Percentiles rank a stretch among this genome's conserved stretches.
Evolutionary conservation across 2,113 vertebrate genomes (phyloP).

Genomic region (Sterrhoptilus dennistouni): DNA sequence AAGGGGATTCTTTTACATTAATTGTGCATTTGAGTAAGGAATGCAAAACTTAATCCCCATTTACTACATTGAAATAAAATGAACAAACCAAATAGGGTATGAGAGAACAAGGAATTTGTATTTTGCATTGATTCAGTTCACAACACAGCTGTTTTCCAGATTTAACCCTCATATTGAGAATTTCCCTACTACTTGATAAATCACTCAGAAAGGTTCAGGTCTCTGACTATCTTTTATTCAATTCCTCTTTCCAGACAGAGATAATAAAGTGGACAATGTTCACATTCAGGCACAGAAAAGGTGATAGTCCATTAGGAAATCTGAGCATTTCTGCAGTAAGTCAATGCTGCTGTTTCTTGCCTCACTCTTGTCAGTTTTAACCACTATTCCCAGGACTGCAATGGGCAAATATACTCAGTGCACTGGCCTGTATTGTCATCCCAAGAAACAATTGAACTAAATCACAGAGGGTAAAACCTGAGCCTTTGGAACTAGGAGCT

Average conservation of each 20-base stretch:
- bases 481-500: neutral
- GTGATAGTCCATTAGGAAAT: neutral
- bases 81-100: neutral
- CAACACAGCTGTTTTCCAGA: constrained; percentile 47
- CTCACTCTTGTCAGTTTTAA: neutral
- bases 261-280: neutral
- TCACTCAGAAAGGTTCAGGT: neutral
- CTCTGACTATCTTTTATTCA: neutral
- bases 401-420: neutral
- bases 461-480: neutral
- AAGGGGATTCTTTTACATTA: neutral
- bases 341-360: neutral
- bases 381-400: neutral
- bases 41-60: neutral
- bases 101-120: neutral
- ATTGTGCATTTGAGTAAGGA: neutral
- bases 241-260: neutral
- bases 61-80: neutral
- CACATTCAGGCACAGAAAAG: constrained; percentile 13
- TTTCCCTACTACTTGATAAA: constrained; percentile 33
- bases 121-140: neutral
- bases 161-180: neutral
- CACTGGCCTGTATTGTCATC: neutral
- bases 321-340: neutral
- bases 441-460: neutral